phyloP scores from a whole-genome alignment of 2,113 vertebrate species.

The Pleuronectes platessa region DNA sequence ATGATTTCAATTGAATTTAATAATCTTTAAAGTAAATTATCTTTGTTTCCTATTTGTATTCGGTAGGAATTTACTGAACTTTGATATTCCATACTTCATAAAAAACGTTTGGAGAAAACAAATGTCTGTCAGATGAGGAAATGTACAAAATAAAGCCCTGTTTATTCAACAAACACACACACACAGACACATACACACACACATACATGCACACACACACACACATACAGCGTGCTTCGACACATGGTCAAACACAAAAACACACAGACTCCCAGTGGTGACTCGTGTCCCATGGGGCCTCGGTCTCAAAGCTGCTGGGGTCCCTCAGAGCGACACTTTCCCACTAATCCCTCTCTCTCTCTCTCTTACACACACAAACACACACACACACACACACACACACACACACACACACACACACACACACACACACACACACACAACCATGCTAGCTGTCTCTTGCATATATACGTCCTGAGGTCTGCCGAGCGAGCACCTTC shows the following conservation, averaged over 20 bases:
- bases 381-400: too few species aligned
- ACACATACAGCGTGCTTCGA: conserved; percentile 12
- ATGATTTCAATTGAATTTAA: too few species aligned
- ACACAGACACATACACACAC: too few species aligned
- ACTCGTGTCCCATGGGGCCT: conserved; percentile 50
- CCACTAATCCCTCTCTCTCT: conserved; percentile 11
- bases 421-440: too few species aligned
- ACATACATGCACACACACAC: not conserved
- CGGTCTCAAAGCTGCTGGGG: conserved; percentile 49
- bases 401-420: not conserved
- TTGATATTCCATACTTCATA: not conserved
- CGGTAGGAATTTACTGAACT: too few species aligned
- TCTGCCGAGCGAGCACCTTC: conserved; percentile 72
- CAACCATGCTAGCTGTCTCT: conserved; percentile 39
- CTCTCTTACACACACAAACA: not conserved
- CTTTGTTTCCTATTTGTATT: not conserved
- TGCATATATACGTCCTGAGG: conserved; percentile 53
- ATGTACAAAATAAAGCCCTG: not conserved
- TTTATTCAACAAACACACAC: not conserved
- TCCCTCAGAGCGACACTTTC: conserved; percentile 50
- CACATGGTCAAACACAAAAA: conserved; percentile 59
- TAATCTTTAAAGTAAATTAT: not conserved
- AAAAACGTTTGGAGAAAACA: too few species aligned
- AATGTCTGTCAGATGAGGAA: not conserved
- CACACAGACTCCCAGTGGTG: conserved; percentile 45